Conservation (phyloP, 2,797 vertebrate genomes). For the Semotilus atromaculatus region DNA sequence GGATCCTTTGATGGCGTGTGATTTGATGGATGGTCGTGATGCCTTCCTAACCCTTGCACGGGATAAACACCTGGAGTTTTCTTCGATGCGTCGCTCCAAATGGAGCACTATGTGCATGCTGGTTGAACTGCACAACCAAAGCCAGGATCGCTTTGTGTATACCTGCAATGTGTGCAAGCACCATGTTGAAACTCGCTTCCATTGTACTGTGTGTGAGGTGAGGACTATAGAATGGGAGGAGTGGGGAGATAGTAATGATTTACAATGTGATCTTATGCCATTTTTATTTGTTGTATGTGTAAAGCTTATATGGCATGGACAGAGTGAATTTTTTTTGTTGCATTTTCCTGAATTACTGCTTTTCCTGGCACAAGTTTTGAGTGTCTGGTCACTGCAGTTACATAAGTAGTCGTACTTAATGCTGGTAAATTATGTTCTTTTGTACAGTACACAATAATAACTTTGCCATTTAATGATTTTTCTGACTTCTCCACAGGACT, state of each 20-base stretch:
- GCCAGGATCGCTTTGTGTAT: constrained; percentile 98
- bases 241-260: neutral
- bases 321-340: neutral
- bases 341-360: neutral
- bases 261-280: neutral
- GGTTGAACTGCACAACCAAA: constrained; percentile 97
- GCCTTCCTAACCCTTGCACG: constrained; percentile 95
- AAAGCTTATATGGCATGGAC: neutral
- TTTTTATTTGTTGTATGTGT: neutral
- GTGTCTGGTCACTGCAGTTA: neutral
- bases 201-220: constrained; percentile 98
- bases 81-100: constrained; percentile 91
- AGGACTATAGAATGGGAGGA: constrained; percentile 45
- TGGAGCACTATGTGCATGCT: constrained; percentile 99
- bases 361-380: too few species aligned
- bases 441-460: neutral
- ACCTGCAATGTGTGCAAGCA: constrained; percentile 98
- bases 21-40: constrained; percentile 97
- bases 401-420: neutral
- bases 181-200: constrained; percentile 96
- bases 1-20: constrained; percentile 91
- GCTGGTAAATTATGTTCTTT: neutral
- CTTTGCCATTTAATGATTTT: neutral
- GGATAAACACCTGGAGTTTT: constrained; percentile 98
- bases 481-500: constrained; percentile 80